Evolutionary conservation across 2,888 invertebrate genomes (phyloP), one percentile per base, ranked within the genome.

Genomic region (Sicus ferrugineus): DNA sequence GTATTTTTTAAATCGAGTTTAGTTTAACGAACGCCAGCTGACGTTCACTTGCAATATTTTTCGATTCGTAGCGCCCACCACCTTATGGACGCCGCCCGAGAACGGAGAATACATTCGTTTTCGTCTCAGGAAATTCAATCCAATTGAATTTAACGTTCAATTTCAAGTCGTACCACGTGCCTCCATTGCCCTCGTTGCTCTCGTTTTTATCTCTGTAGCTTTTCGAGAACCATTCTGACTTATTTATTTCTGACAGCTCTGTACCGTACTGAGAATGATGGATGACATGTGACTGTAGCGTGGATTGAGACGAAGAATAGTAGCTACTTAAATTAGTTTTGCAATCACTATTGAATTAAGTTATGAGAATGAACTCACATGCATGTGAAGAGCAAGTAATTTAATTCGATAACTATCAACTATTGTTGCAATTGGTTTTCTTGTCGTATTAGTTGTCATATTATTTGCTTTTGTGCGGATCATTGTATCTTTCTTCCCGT

Each of bases 281-380:
- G 54, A 65, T 52, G 31, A 54, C 65, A 52, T 54, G 21, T 23
- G 38, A 65, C 46, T 65, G 23, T 54, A 23, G 28, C 9, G 5
- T 31, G n/a, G 16, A 46, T 2, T 31, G 16, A 30, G 31, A 16
- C n/a, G 26, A 64, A 64, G 19, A 48, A 64, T 50, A 30, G 50
- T 19, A 63, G 21, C 21, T n/a, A 30, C 16, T 14, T 21, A 30
- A 48, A 31, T 31, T 64, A 30, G 31, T 54, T 52, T 54, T 65
- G 54, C 26, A 54, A 23, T 50, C 52, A 34, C 14, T 16, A 66
- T 66, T 66, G 56, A 26, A 56, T 66, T 56, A 56, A 66, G 56
- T 56, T 38, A 66, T 46, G 28, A 66, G 42, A 56, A n/a, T 50
- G 7, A 48, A 64, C 11, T 48, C 48, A 46, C 30, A 28, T 30